Evolutionary conservation across 2,888 invertebrate genomes (phyloP).

Genomic region (Ornithoptera priamus): DNA sequence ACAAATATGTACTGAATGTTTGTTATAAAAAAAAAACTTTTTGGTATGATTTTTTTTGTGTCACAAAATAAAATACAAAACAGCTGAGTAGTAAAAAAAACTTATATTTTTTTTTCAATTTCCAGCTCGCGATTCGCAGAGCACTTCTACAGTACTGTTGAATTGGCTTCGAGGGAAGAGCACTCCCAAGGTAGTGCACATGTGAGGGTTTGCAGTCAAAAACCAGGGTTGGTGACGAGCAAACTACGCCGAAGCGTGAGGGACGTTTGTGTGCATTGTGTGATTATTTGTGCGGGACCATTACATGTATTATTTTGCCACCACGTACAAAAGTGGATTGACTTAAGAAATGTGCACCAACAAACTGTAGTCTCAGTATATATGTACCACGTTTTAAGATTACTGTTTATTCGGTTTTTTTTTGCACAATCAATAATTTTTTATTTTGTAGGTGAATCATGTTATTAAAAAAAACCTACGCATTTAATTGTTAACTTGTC

Average conservation of each 20-base stretch:
- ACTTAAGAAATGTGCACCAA: conserved; percentile 15
- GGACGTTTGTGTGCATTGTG: neutral
- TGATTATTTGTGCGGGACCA: neutral
- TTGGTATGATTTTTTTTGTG: too few species aligned
- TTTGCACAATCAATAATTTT: neutral
- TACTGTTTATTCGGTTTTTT: neutral
- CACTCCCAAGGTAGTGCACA: conserved; percentile 82
- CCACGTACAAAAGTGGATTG: conserved; percentile 8
- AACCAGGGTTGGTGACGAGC: neutral
- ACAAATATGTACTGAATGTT: too few species aligned
- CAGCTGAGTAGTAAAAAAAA: too few species aligned
- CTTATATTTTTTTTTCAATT: conserved; percentile 40
- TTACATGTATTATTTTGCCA: conserved; percentile 20
- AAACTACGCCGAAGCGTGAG: neutral
- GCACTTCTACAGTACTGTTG: conserved; percentile 87
- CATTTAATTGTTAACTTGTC: neutral
- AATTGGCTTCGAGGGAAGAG: conserved; percentile 91
- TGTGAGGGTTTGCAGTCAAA: conserved; percentile 51
- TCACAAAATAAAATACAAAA: too few species aligned
- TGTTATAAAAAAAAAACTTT: too few species aligned
- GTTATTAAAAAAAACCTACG: too few species aligned
- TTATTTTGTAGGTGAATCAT: too few species aligned
- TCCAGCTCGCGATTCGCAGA: conserved; percentile 88
- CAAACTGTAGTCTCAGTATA: neutral
- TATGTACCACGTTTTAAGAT: neutral